Conservation (phyloP, 1,140 invertebrate species). For the Drosophila arawakana region DNA sequence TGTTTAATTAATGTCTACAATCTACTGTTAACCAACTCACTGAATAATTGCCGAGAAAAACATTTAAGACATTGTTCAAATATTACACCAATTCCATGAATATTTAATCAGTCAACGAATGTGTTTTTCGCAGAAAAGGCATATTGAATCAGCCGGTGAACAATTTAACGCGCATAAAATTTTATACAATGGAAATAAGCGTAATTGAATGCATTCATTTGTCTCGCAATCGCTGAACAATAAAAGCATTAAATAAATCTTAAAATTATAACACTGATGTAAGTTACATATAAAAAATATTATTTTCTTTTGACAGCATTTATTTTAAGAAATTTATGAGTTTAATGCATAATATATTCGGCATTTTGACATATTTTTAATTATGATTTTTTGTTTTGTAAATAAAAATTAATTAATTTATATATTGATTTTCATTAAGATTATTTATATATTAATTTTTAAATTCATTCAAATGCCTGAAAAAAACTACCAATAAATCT, state of each 20-base stretch:
- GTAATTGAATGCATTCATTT: slow-evolving; percentile 19
- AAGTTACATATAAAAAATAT: background rate
- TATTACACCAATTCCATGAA: slow-evolving; percentile 35
- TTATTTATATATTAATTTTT: too few species aligned
- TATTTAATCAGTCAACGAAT: slow-evolving; percentile 58
- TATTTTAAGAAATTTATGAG: too few species aligned
- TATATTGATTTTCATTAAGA: too few species aligned
- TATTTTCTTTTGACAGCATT: background rate
- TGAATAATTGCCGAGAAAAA: slow-evolving; percentile 65
- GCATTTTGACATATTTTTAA: too few species aligned
- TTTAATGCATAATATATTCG: too few species aligned
- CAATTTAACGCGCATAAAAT: slow-evolving; percentile 25
- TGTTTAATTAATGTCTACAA: slow-evolving; percentile 62
- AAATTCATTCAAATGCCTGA: too few species aligned
- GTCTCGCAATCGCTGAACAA: background rate
- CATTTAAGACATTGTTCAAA: slow-evolving; percentile 55
- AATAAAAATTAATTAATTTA: background rate
- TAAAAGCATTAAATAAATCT: background rate
- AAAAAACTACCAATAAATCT: too few species aligned
- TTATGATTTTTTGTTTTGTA: too few species aligned
- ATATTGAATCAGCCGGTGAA: slow-evolving; percentile 42
- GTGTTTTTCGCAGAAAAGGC: slow-evolving; percentile 45
- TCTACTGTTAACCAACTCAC: slow-evolving; percentile 56
- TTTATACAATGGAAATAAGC: slow-evolving; percentile 1
- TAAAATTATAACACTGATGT: background rate